These are phyloP conservation scores for Ferrisia virgata DNA, from an alignment of 2,888 invertebrate genomes.

Conservation along the genomic window DNA sequence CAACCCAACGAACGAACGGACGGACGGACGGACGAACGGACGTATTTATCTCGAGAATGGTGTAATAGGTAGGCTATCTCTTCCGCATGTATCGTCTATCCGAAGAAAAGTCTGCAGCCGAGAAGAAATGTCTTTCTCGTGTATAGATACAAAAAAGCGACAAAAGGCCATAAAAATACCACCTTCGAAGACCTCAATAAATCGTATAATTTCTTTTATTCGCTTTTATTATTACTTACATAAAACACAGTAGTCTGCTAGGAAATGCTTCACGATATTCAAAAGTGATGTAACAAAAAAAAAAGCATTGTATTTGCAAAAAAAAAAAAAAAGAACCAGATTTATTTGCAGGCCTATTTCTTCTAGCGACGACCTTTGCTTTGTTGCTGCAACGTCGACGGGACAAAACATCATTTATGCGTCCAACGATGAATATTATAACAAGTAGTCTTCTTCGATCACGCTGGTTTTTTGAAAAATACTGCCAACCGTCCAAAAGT, in stretches of 20 bases:
- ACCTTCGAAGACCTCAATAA: constrained; percentile 20
- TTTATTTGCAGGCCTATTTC: not conserved
- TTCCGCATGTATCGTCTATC: not conserved
- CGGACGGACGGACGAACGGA: too few species aligned
- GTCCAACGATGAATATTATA: not conserved
- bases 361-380: not conserved
- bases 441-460: not conserved
- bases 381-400: not conserved
- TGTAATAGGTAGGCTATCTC: not conserved
- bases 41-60: not conserved
- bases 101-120: too few species aligned
- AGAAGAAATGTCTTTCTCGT: not conserved
- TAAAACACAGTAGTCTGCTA: not conserved
- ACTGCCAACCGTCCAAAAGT: not conserved
- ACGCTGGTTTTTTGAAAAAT: not conserved
- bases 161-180: constrained; percentile 8
- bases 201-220: constrained; percentile 4
- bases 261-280: not conserved
- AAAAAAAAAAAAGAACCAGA: not conserved
- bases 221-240: not conserved
- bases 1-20: too few species aligned
- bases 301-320: not conserved
- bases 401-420: not conserved
- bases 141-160: not conserved
- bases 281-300: not conserved